Base-by-base conservation (phyloP, 1,140 invertebrate genomes). In the Macrocentrus cingulum region DNA sequence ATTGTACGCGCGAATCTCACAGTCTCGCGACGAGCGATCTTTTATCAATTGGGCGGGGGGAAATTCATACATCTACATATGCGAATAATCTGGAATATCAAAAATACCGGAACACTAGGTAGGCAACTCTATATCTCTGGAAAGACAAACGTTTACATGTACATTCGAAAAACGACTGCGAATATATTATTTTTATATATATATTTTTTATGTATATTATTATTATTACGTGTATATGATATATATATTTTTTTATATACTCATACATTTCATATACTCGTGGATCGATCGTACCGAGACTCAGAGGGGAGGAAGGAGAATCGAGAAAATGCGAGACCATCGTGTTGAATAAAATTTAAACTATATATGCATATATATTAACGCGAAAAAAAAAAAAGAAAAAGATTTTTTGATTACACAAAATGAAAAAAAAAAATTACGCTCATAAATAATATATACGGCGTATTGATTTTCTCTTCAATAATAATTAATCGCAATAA, bases 401-500 rank as follows among this genome's bases (percentile, higher is more conserved):
- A 51, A 51, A 39, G 7, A 11, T 11, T 15, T 51, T 36, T 67
- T 70, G 60, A 62, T 65, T 49, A 68, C 63, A 29, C 48, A 39
- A 59, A 63, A n/a, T 61, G 46, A 46, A 50, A 52, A 62, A 53
- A 59, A 60, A 44, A 56, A 56, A 50, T 55, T 60, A 50, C 54
- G 63, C 66, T 62, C 63, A 65, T n/a, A 29, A 29, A 29, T 29
- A 29, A 29, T 29, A 29, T 29, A 4, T 29, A 29, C 25, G 25
- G 25, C 25, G 25, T 9, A 9, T 29, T 9, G 9, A 29, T 29
- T 29, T 29, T 9, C 25, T 9, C 9, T 49, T 65, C 68, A 64
- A 70, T 69, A 71, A 71, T 74, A 70, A 68, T 54, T 66, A 61
- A 72, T 69, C 39, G 29, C 42, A 54, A 54, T 50, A 42, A 54